Evolutionary conservation across 2,797 vertebrate species (phyloP).

Genomic region (Macropodus opercularis): DNA sequence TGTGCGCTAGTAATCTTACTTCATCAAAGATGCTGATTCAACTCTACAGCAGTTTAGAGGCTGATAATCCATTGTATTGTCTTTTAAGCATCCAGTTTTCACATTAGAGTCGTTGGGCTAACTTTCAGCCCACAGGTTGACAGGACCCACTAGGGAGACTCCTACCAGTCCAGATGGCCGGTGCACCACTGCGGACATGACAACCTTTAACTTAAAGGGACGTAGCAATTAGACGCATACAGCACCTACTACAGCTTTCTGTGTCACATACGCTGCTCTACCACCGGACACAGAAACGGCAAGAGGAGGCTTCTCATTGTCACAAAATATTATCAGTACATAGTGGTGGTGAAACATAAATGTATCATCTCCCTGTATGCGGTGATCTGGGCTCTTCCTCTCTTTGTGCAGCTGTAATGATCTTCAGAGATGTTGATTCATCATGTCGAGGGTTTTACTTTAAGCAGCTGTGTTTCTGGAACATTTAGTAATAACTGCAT

Average conservation of each 20-base stretch:
- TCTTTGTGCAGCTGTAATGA: too few relatives aligned
- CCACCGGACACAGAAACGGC: too few relatives aligned
- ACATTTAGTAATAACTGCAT: too few relatives aligned
- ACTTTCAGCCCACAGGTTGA: constrained; percentile 53
- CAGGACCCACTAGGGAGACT: constrained; percentile 56
- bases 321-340: too few relatives aligned
- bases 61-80: constrained; percentile 5
- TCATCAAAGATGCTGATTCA: background rate
- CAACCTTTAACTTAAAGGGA: constrained; percentile 48
- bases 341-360: too few relatives aligned
- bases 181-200: constrained; percentile 49
- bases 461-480: too few relatives aligned
- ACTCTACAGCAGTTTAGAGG: background rate
- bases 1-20: background rate
- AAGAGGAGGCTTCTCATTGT: too few relatives aligned
- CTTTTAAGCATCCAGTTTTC: too few relatives aligned
- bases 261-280: constrained; percentile 17
- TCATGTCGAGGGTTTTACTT: too few relatives aligned
- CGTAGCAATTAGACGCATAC: constrained; percentile 18
- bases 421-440: too few relatives aligned
- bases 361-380: too few relatives aligned
- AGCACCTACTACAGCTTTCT: constrained; percentile 10
- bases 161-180: constrained; percentile 68
- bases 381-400: too few relatives aligned
- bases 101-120: constrained; percentile 38